Evolutionary conservation across 2,797 vertebrate species (phyloP), one percentile per base, ranked within the genome.

Genomic region (Threskiornis aethiopicus): DNA sequence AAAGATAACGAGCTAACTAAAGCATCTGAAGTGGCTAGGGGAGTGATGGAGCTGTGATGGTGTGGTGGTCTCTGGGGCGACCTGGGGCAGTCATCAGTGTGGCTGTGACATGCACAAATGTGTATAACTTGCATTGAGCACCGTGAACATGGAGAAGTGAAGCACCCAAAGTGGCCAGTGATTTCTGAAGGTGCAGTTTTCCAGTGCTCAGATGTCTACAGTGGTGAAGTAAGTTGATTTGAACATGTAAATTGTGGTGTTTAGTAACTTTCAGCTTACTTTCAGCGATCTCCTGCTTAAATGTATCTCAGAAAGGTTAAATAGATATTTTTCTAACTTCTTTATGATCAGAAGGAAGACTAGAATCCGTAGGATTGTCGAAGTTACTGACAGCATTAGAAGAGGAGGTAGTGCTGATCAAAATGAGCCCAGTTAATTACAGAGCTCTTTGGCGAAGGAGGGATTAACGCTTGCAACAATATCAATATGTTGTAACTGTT

Each of bases 81-180:
- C 42, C 28, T 16, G 22, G 33, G 21, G 13, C 18, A 25, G 18
- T 84, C 1, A 0, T 29, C 0, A 1, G 8, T 47, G 26, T 10
- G 8, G 22, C 69, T 37, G 41, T 49, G 57, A 24, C 9, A 2
- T 12, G 13, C 39, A 49, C 10, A 24, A 19, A 22, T 51, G 11
- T 0, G 1, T 39, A 1, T 10, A 41, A 49, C 29, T 75, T 87
- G 19, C 46, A 12, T 7, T 31, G 66, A 59, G 35, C 0, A 1
- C 35, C 0, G 0, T 39, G 51, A 61, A 19, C 20, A 1, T 2
- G 3, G 55, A 51, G 51, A 41, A 52, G 8, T 33, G 46, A 57
- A 78, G 51, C 41, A 39, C 16, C 18, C 33, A 61, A 58, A 51
- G 22, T n/a, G 29, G 22, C 16, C 0, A 1, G 25, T 65, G 25